These are phyloP conservation scores for Idaea biselata DNA, from an alignment of 2,888 invertebrate genomes.

Conservation along the genomic window DNA sequence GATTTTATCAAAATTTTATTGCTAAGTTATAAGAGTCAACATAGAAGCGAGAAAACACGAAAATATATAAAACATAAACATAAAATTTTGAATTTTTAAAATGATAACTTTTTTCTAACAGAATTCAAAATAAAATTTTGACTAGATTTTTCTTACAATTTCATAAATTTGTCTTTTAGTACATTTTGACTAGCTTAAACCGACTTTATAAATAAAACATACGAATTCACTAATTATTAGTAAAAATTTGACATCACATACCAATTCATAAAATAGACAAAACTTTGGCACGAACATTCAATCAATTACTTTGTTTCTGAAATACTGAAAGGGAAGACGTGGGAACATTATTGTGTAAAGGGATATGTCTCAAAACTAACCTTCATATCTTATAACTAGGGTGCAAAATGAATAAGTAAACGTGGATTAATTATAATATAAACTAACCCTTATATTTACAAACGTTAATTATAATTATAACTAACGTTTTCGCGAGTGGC, in stretches of 20 bases:
- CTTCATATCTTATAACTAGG: constrained; percentile 63
- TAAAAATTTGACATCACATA: constrained; percentile 42
- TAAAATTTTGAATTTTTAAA: constrained; percentile 47
- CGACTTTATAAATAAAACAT: constrained; percentile 38
- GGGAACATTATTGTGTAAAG: constrained; percentile 56
- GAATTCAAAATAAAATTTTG: constrained; percentile 66
- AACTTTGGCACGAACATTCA: constrained; percentile 75
- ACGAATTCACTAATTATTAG: constrained; percentile 46
- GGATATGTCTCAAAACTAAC: constrained; percentile 71
- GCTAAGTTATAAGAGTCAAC: constrained; percentile 57
- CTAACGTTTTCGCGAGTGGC: too few relatives aligned
- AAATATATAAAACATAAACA: constrained; percentile 51
- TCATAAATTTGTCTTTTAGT: constrained; percentile 55
- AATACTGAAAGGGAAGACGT: constrained; percentile 78
- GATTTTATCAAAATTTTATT: constrained; percentile 78
- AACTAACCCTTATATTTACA: too few relatives aligned
- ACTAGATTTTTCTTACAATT: constrained; percentile 62
- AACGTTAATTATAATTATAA: too few relatives aligned
- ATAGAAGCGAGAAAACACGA: constrained; percentile 64
- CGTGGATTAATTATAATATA: constrained; percentile 43
- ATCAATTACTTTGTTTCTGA: constrained; percentile 54
- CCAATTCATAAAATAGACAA: constrained; percentile 53
- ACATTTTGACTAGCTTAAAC: constrained; percentile 72
- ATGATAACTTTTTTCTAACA: constrained; percentile 36
- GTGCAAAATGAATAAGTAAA: constrained; percentile 71